Conservation (phyloP, 2,113 vertebrate genomes). For the Acanthochromis polyacanthus region DNA sequence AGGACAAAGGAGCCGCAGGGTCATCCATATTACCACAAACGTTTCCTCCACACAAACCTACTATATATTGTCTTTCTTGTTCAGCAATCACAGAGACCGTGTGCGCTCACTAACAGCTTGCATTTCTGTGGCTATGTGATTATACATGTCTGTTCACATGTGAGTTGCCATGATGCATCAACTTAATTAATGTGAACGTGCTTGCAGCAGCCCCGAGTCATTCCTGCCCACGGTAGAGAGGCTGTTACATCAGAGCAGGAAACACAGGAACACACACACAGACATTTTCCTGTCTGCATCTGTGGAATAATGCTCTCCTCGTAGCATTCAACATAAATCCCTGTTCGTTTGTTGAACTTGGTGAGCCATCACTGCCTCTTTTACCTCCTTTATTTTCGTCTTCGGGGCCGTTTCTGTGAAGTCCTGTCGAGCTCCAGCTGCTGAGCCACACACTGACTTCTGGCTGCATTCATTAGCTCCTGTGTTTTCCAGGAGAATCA, state of each 20-base stretch:
- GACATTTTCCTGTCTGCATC: conserved; percentile 12
- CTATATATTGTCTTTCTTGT: background rate
- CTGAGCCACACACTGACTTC: conserved; percentile 54
- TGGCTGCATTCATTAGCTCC: conserved; percentile 62
- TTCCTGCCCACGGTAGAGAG: conserved; percentile 68
- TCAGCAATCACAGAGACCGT: background rate
- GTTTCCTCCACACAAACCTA: background rate
- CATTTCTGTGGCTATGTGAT: conserved; percentile 56
- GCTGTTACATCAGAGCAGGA: conserved; percentile 69
- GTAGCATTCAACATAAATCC: conserved; percentile 7
- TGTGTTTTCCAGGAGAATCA: conserved; percentile 56
- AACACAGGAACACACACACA: conserved; percentile 22
- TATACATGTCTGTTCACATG: conserved; percentile 72
- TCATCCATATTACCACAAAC: conserved; percentile 1
- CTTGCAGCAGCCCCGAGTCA: conserved; percentile 68
- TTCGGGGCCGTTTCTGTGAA: conserved; percentile 2
- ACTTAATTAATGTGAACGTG: conserved; percentile 78
- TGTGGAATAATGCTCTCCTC: conserved; percentile 23
- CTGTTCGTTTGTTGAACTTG: conserved; percentile 21
- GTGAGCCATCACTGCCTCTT: background rate
- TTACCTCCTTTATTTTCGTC: background rate
- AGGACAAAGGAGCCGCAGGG: background rate
- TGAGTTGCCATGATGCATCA: conserved; percentile 76
- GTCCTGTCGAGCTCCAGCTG: conserved; percentile 51
- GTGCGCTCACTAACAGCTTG: conserved; percentile 66